Evolutionary conservation across 1,140 invertebrate genomes (phyloP).

Genomic region (Ectropis grisescens): DNA sequence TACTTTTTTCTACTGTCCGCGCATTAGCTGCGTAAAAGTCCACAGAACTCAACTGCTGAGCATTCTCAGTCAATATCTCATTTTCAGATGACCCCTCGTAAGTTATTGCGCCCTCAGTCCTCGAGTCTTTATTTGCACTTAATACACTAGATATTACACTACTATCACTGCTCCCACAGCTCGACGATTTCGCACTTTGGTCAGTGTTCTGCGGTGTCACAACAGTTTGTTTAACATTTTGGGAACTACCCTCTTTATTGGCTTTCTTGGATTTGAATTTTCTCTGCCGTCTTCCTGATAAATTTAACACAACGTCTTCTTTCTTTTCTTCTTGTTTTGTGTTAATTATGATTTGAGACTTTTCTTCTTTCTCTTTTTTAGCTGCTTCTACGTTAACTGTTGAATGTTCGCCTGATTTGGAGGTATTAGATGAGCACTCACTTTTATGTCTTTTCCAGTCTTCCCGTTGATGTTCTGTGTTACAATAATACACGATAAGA

Average conservation of each 20-base stretch:
- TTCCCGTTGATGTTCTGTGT: slow-evolving; percentile 80
- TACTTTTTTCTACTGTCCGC: slow-evolving; percentile 41
- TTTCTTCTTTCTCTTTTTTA: slow-evolving; percentile 13
- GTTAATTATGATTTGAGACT: slow-evolving; percentile 5
- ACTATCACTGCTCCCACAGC: slow-evolving; percentile 22
- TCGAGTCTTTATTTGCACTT: slow-evolving; percentile 42
- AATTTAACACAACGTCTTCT: slow-evolving; percentile 26
- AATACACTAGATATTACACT: slow-evolving; percentile 58
- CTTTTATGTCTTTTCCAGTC: slow-evolving; percentile 83
- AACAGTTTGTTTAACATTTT: too few relatives aligned
- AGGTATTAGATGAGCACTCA: slow-evolving; percentile 57
- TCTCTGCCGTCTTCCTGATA: too few relatives aligned
- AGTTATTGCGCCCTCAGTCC: slow-evolving; percentile 66
- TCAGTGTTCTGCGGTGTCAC: slow-evolving; percentile 15
- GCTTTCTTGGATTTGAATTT: too few relatives aligned
- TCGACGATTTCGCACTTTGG: slow-evolving; percentile 18
- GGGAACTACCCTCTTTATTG: too few relatives aligned
- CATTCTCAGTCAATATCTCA: slow-evolving; percentile 73
- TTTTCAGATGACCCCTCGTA: slow-evolving; percentile 78
- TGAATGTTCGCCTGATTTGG: slow-evolving; percentile 28
- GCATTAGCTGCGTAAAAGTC: slow-evolving; percentile 34
- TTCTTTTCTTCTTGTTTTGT: slow-evolving; percentile 10
- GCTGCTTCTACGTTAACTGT: slow-evolving; percentile 22
- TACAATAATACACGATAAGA: slow-evolving; percentile 81
- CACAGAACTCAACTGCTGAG: slow-evolving; percentile 69